Conservation (phyloP, 2,797 vertebrate genomes). For the Argyrosomus regius region DNA sequence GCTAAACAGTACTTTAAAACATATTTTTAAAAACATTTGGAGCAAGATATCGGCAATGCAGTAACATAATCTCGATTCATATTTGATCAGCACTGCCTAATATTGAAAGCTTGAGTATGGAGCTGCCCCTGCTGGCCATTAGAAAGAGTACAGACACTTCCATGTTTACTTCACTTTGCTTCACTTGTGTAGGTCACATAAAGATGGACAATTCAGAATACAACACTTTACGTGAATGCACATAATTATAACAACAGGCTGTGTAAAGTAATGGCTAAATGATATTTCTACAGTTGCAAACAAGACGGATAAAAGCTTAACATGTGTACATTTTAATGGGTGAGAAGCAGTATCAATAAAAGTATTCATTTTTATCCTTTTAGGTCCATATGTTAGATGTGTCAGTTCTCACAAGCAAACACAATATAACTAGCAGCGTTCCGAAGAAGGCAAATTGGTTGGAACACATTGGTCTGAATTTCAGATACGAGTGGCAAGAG, state of each 20-base stretch:
- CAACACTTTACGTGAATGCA: background rate
- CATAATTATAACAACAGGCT: background rate
- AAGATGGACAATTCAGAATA: background rate
- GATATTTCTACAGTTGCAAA: conserved; percentile 17
- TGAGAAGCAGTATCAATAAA: background rate
- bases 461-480: conserved; percentile 10
- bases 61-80: no score
- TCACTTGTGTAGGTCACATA: background rate
- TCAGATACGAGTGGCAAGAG: background rate
- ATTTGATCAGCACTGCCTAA: no score
- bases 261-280: conserved; percentile 9
- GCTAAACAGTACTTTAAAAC: no score
- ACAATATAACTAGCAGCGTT: background rate
- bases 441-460: conserved; percentile 5
- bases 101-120: no score
- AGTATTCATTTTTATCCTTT: conserved; percentile 2
- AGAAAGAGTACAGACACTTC: no score
- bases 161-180: no score
- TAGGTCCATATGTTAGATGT: background rate
- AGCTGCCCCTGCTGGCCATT: no score
- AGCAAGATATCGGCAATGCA: no score
- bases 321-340: background rate
- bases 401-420: conserved; percentile 1
- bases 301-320: background rate
- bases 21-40: no score